Evolutionary conservation across 2,888 invertebrate species (phyloP).

Genomic region (Drosophila prolongata): DNA sequence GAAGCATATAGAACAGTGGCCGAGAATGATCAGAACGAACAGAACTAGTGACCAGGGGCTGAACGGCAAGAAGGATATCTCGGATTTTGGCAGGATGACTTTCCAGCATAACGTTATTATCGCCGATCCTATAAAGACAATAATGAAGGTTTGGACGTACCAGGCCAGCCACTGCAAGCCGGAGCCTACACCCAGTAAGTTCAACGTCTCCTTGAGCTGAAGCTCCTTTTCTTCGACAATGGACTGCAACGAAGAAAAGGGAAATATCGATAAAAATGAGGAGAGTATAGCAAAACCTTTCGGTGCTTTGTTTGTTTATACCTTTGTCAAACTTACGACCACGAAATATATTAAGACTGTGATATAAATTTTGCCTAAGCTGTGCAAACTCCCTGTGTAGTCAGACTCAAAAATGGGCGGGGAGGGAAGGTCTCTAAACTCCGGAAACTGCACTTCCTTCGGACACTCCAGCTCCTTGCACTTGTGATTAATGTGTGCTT

Average conservation of each 20-base stretch:
- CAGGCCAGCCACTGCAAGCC: conserved; percentile 24
- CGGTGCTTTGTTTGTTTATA: too few relatives aligned
- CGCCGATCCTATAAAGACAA: neutral
- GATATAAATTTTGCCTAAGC: accelerated
- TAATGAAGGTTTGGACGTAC: conserved; percentile 11
- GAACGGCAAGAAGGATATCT: neutral
- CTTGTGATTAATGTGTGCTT: neutral
- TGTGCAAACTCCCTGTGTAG: neutral
- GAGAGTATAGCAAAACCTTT: too few relatives aligned
- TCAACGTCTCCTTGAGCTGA: conserved; percentile 17
- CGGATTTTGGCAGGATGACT: neutral
- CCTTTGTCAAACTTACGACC: neutral
- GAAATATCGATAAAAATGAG: too few relatives aligned
- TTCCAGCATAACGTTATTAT: neutral
- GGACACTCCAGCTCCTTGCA: neutral
- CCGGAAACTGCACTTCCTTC: neutral
- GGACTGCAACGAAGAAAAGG: neutral
- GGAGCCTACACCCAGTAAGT: conserved; percentile 1
- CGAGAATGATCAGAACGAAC: conserved; percentile 89
- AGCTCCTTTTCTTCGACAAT: conserved; percentile 22
- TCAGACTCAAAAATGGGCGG: neutral
- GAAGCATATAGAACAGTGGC: conserved; percentile 89
- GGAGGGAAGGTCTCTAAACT: neutral
- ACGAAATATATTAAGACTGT: neutral
- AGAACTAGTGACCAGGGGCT: conserved; percentile 83